Evolutionary conservation across 2,113 vertebrate genomes (phyloP).

Genomic region (Chrysemys picta): DNA sequence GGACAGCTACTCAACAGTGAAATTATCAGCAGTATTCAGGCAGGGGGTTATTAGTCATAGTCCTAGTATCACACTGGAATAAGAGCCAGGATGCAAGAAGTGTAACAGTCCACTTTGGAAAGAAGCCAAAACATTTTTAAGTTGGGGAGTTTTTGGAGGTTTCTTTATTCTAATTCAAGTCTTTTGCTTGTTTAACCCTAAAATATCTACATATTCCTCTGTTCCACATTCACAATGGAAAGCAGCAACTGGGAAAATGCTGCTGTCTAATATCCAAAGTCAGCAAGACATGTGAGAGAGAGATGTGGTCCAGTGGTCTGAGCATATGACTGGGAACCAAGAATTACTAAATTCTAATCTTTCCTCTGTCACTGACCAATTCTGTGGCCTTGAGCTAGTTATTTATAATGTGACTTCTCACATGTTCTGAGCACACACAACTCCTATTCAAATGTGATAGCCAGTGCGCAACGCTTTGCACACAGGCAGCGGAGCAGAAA

Average conservation of each 20-base stretch:
- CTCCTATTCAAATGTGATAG: neutral
- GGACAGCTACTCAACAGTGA: conserved; percentile 73
- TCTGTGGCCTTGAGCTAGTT: neutral
- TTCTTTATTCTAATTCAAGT: conserved; percentile 37
- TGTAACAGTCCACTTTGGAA: conserved; percentile 71
- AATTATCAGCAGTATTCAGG: conserved; percentile 72
- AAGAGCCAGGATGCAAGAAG: conserved; percentile 73
- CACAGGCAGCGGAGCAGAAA: neutral
- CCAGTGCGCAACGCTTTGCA: neutral
- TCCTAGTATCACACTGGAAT: conserved; percentile 61
- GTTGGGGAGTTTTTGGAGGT: neutral
- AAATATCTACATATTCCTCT: conserved; percentile 47
- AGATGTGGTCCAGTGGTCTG: neutral
- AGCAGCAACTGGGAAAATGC: conserved; percentile 14
- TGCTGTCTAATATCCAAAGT: conserved; percentile 40
- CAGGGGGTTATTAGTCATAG: conserved; percentile 73
- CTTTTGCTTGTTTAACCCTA: conserved; percentile 20
- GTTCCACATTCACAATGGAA: neutral
- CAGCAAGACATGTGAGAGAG: rapidly evolving
- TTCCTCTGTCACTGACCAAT: neutral
- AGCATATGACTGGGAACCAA: neutral
- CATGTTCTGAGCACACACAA: neutral
- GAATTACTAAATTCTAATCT: neutral
- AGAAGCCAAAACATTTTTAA: conserved; percentile 45
- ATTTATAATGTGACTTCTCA: neutral